Conservation (phyloP, 2,888 invertebrate species). For the Hipparchia sbordonii region DNA sequence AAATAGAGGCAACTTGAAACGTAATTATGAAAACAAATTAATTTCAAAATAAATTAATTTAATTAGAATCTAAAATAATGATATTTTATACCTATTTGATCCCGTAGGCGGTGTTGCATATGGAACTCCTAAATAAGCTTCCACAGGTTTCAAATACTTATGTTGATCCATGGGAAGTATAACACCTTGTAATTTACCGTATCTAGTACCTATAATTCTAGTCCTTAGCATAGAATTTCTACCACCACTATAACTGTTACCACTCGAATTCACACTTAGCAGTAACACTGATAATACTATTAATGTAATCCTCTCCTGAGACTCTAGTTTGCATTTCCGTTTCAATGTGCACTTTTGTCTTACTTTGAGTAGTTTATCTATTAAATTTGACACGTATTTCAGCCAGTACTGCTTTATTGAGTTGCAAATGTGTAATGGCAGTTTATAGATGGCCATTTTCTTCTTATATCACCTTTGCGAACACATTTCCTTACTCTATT, state of each 20-base stretch:
- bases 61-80: background rate
- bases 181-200: constrained; percentile 92
- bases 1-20: background rate
- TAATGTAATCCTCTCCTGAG: constrained; percentile 57
- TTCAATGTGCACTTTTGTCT: constrained; percentile 44
- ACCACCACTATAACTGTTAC: constrained; percentile 68
- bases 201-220: constrained; percentile 91
- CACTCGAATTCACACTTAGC: constrained; percentile 62
- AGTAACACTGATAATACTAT: constrained; percentile 64
- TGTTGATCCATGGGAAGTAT: constrained; percentile 90
- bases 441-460: constrained; percentile 75
- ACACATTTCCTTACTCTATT: constrained; percentile 68
- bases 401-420: constrained; percentile 74
- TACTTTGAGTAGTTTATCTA: constrained; percentile 32
- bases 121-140: constrained; percentile 92
- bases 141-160: constrained; percentile 88
- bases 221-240: constrained; percentile 89
- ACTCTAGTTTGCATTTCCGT: constrained; percentile 46
- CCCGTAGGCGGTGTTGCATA: constrained; percentile 93
- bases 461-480: constrained; percentile 75
- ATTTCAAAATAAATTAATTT: background rate
- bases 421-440: constrained; percentile 78
- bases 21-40: background rate
- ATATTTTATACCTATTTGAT: constrained; percentile 85
- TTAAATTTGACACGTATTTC: constrained; percentile 41